Conservation (phyloP, 2,888 invertebrate species). For the Tenthredo livida region DNA sequence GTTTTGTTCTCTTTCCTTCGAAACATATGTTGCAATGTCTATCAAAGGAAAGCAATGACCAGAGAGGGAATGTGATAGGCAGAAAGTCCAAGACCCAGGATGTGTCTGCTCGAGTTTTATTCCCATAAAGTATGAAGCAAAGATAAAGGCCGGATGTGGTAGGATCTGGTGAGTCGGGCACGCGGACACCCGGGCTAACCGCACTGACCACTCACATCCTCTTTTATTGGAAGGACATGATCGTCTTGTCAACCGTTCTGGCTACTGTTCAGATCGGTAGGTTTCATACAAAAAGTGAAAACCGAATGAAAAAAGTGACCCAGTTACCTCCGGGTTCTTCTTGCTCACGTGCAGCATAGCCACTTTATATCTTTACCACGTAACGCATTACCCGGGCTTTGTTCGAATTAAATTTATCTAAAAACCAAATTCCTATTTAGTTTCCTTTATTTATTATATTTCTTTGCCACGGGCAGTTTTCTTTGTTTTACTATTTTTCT, state of each 20-base stretch:
- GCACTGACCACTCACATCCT: conserved; percentile 40
- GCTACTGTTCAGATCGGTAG: conserved; percentile 6
- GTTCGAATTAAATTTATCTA: background rate
- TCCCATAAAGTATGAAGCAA: conserved; percentile 9
- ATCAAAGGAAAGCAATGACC: background rate
- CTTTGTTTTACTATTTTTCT: background rate
- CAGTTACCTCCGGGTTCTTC: conserved; percentile 19
- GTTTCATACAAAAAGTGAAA: conserved; percentile 16
- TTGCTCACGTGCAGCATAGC: background rate
- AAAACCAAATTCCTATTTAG: background rate
- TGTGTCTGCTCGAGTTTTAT: background rate
- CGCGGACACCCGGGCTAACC: conserved; percentile 31
- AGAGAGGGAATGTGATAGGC: background rate
- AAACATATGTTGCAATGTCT: conserved; percentile 8
- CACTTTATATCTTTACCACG: conserved; percentile 19
- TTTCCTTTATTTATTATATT: background rate
- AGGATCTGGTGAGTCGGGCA: background rate
- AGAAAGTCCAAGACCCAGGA: background rate
- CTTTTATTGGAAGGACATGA: conserved; percentile 28
- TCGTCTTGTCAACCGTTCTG: conserved; percentile 31
- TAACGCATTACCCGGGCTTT: background rate
- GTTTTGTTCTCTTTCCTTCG: background rate
- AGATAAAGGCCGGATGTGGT: conserved; percentile 38
- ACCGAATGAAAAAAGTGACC: background rate
- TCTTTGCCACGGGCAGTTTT: background rate